phyloP scores from a whole-genome alignment of 2,797 vertebrate species.

The Spheniscus humboldti region DNA sequence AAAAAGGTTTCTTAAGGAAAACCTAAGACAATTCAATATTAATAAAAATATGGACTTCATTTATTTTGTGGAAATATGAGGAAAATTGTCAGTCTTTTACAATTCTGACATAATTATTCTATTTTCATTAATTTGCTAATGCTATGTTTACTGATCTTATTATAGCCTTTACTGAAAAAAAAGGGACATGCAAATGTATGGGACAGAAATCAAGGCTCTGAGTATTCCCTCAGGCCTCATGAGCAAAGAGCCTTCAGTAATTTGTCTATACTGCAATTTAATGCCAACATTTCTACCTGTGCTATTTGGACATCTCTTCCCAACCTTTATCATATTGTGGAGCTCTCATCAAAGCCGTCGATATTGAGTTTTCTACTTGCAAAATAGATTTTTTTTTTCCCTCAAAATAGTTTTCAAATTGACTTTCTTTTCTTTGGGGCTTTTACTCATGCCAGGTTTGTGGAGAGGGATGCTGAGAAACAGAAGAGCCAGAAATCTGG shows the following conservation, averaged over 20 bases:
- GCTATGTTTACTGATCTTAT: not conserved
- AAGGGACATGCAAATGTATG: not conserved
- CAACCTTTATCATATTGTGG: not conserved
- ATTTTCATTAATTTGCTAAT: not conserved
- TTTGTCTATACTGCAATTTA: not conserved
- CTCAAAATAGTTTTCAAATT: not conserved
- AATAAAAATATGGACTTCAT: not conserved
- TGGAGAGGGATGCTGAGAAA: not conserved
- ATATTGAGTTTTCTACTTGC: not conserved
- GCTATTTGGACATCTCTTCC: not conserved
- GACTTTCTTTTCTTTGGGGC: not conserved
- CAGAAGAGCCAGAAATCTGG: not conserved
- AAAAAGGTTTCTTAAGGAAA: not conserved
- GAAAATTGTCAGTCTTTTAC: not conserved
- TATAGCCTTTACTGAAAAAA: not conserved
- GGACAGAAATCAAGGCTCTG: not conserved
- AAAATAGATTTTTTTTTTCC: not conserved
- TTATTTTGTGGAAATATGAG: not conserved
- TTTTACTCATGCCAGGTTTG: not conserved
- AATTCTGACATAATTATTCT: not conserved
- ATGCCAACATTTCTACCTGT: not conserved
- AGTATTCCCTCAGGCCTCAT: not conserved
- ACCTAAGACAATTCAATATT: not conserved
- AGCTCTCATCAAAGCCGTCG: not conserved
- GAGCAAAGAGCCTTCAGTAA: not conserved